phyloP scores from a whole-genome alignment of 2,113 vertebrate genomes.

The Triplophysa siluroides region DNA sequence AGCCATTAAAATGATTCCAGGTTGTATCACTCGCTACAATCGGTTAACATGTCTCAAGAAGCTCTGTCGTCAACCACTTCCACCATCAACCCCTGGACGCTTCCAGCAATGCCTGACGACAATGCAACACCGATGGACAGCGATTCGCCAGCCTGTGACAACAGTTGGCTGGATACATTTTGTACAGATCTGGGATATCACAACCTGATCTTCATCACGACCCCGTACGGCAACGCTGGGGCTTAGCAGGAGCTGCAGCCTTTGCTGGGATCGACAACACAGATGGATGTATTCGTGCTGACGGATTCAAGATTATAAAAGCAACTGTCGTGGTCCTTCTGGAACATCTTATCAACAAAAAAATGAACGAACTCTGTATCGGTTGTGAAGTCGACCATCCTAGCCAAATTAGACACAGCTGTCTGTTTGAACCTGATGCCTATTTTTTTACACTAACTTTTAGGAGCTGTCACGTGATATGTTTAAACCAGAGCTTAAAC shows the following conservation, averaged over 20 bases:
- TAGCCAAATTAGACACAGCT: constrained; percentile 7
- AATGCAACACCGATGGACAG: too few relatives aligned
- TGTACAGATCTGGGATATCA: too few relatives aligned
- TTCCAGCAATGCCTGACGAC: too few relatives aligned
- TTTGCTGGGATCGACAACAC: background rate
- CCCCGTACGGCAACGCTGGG: background rate
- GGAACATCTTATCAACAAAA: constrained; percentile 11
- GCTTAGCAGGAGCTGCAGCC: background rate
- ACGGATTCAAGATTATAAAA: background rate
- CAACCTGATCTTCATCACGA: too few relatives aligned
- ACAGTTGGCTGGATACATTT: too few relatives aligned
- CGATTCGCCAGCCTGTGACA: too few relatives aligned
- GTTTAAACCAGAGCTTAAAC: background rate
- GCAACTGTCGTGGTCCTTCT: too few relatives aligned
- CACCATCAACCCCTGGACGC: too few relatives aligned
- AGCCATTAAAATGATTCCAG: too few relatives aligned
- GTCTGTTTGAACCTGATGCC: background rate
- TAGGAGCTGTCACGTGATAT: background rate
- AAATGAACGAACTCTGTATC: background rate
- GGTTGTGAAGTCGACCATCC: background rate
- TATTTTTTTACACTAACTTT: constrained; percentile 20
- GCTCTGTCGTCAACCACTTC: too few relatives aligned
- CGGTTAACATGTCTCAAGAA: too few relatives aligned
- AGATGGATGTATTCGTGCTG: background rate
- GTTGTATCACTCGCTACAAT: too few relatives aligned